phyloP scores from a whole-genome alignment of 92 coral and sea anemone species.

The Phenganax stokvisi region DNA sequence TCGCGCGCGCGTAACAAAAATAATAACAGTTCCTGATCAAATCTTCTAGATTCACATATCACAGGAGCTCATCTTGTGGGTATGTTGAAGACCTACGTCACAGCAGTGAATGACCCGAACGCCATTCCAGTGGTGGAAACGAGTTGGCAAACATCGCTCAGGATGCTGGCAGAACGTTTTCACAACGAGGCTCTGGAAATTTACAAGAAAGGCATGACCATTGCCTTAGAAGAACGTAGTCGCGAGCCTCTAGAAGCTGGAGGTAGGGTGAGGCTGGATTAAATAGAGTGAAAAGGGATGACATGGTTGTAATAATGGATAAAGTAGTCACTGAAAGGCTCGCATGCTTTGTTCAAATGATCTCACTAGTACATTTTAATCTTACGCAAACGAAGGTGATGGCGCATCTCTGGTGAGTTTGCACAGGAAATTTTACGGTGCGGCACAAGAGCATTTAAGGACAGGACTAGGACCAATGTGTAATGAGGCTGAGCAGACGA shows the following conservation, averaged over 20 bases:
- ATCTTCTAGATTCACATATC: slow-evolving; percentile 16
- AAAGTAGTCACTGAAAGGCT: not conserved
- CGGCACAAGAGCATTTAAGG: slow-evolving; percentile 32
- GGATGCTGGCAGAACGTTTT: slow-evolving; percentile 29
- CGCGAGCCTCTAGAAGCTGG: slow-evolving; percentile 29
- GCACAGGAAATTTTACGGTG: slow-evolving; percentile 29
- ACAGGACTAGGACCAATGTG: slow-evolving; percentile 36
- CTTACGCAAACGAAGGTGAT: not conserved
- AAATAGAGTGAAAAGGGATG: not conserved
- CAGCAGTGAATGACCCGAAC: slow-evolving; percentile 81
- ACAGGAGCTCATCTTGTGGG: slow-evolving; percentile 54
- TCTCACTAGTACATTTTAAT: not conserved
- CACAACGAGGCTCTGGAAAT: slow-evolving; percentile 31
- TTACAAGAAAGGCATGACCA: slow-evolving; percentile 38
- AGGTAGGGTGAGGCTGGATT: slow-evolving; percentile 26
- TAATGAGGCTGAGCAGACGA: slow-evolving; percentile 32
- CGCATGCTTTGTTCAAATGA: not conserved
- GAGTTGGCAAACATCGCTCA: slow-evolving; percentile 68
- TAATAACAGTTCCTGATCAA: no score
- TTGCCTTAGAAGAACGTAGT: slow-evolving; percentile 19
- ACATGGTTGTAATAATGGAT: no score
- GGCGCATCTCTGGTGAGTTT: slow-evolving; percentile 15
- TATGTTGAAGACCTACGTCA: slow-evolving; percentile 63
- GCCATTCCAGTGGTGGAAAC: slow-evolving; percentile 76
- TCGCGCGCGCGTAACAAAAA: no score